Percentiles rank a stretch among this genome's conserved stretches.
These are phyloP conservation scores for Ectropis crepuscularia DNA, from an alignment of 2,888 invertebrate species.

Conservation along the genomic window DNA sequence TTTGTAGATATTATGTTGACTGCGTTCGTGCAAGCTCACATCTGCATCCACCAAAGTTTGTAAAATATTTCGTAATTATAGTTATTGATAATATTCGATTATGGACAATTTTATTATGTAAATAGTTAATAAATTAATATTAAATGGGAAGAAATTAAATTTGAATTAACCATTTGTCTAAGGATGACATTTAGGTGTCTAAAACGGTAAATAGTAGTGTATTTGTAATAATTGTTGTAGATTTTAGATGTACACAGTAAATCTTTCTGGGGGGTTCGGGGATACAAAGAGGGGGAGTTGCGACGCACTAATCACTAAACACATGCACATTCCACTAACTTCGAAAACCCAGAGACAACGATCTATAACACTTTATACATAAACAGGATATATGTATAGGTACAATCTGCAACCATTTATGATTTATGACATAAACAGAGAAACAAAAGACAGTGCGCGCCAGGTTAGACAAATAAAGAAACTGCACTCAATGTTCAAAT, in stretches of 20 bases:
- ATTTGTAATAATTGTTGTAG: slow-evolving; percentile 82
- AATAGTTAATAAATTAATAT: slow-evolving; percentile 79
- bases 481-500: slow-evolving; percentile 85
- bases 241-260: slow-evolving; percentile 71
- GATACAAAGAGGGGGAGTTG: slow-evolving; percentile 62
- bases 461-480: slow-evolving; percentile 81
- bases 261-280: slow-evolving; percentile 52
- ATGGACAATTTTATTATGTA: slow-evolving; percentile 82
- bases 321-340: slow-evolving; percentile 41
- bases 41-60: slow-evolving; percentile 84
- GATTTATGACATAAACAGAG: slow-evolving; percentile 6
- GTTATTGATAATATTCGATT: slow-evolving; percentile 73
- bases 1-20: slow-evolving; percentile 51
- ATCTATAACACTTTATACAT: slow-evolving; percentile 30
- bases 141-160: slow-evolving; percentile 67
- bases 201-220: slow-evolving; percentile 82
- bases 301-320: slow-evolving; percentile 77
- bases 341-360: slow-evolving; percentile 24
- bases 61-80: slow-evolving; percentile 83
- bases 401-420: not conserved
- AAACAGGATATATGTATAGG: no score
- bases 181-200: slow-evolving; percentile 76
- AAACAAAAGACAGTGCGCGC: slow-evolving; percentile 73
- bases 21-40: slow-evolving; percentile 69
- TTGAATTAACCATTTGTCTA: slow-evolving; percentile 74